Conservation (phyloP, 2,888 invertebrate species). For the Lagria hirta region DNA sequence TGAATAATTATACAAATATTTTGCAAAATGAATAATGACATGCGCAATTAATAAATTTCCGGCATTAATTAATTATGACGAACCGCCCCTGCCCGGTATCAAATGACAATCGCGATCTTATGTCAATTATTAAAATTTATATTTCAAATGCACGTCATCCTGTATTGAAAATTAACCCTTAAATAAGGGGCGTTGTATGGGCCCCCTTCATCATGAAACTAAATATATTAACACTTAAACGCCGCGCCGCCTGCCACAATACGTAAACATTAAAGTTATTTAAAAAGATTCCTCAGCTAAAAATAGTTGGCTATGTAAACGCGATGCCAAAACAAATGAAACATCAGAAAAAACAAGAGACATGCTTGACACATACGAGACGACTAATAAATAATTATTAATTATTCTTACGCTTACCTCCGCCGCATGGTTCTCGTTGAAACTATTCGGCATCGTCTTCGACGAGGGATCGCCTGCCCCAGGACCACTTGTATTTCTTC, state of each 20-base stretch:
- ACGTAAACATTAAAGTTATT: constrained; percentile 28
- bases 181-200: constrained; percentile 7
- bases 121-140: no score
- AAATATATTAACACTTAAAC: constrained; percentile 1
- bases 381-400: no score
- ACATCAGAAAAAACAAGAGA: constrained; percentile 24
- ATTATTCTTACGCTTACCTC: no score
- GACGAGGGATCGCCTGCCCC: constrained; percentile 14
- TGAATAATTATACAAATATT: no score
- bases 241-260: constrained; percentile 10
- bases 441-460: constrained; percentile 14
- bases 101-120: no score
- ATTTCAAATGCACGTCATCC: constrained; percentile 6
- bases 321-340: constrained; percentile 24
- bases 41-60: no score
- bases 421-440: constrained; percentile 14
- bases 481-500: constrained; percentile 11
- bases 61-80: no score
- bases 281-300: constrained; percentile 35
- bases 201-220: no score
- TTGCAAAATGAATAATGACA: no score
- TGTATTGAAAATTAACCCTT: not conserved
- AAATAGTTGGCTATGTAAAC: constrained; percentile 35
- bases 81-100: no score
- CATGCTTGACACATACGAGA: constrained; percentile 14